Conservation (phyloP, 2,797 vertebrate genomes). For the Protonibea diacanthus region DNA sequence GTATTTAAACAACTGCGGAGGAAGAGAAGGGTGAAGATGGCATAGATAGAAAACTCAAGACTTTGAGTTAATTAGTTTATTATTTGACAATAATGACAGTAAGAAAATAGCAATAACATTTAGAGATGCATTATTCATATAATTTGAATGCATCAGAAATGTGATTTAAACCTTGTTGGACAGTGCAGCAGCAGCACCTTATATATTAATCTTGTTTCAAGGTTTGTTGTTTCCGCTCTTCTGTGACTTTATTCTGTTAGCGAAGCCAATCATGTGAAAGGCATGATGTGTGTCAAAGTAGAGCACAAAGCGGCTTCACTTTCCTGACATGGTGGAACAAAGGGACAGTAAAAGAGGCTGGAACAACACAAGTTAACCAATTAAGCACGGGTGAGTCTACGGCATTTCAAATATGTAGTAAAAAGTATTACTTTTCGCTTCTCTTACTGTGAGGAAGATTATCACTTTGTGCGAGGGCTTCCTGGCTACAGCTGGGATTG, state of each 20-base stretch:
- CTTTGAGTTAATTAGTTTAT: slow-evolving; percentile 9
- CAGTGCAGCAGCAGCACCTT: background rate
- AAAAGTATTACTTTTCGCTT: slow-evolving; percentile 22
- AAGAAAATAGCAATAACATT: background rate
- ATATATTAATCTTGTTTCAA: slow-evolving; percentile 56
- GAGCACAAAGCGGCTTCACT: slow-evolving; percentile 51
- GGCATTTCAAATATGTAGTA: slow-evolving; percentile 8
- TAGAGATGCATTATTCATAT: slow-evolving; percentile 9
- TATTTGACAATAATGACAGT: slow-evolving; percentile 3
- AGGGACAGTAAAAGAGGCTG: slow-evolving; percentile 58
- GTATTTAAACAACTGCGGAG: background rate
- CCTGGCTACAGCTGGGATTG: background rate
- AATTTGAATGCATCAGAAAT: slow-evolving; percentile 5
- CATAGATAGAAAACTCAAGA: background rate
- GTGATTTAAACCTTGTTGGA: background rate
- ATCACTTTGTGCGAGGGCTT: background rate
- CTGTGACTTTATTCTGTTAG: slow-evolving; percentile 44
- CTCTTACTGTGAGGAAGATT: slow-evolving; percentile 5
- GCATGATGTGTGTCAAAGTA: slow-evolving; percentile 57
- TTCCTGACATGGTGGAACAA: slow-evolving; percentile 53
- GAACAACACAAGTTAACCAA: slow-evolving; percentile 56
- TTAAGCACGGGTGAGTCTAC: slow-evolving; percentile 42
- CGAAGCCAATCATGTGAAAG: slow-evolving; percentile 56
- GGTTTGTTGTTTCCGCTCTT: slow-evolving; percentile 50
- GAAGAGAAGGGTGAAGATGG: background rate